phyloP scores from a whole-genome alignment of 2,113 vertebrate genomes.

The Ciconia boyciana region DNA sequence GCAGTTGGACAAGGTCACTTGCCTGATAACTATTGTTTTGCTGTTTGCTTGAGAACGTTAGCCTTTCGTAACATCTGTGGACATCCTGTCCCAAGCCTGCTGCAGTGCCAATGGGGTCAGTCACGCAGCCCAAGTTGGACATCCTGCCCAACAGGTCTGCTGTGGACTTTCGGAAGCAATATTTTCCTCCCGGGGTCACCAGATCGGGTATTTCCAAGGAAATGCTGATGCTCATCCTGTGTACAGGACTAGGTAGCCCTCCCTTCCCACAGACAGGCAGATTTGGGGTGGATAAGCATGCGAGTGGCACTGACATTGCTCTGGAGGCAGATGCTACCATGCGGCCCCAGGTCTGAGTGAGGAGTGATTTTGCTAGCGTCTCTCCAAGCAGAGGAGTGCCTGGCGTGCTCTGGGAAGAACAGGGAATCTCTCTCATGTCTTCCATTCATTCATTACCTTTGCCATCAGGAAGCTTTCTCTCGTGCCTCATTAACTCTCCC shows the following conservation, averaged over 20 bases:
- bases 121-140: background rate
- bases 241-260: background rate
- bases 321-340: background rate
- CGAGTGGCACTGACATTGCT: background rate
- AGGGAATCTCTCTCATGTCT: background rate
- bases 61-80: background rate
- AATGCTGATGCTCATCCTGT: conserved; percentile 65
- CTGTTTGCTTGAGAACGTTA: background rate
- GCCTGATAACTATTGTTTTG: conserved; percentile 23
- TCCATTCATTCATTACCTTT: background rate
- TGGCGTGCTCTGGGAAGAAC: background rate
- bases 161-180: background rate
- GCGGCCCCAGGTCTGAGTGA: background rate
- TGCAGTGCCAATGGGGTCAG: background rate
- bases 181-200: background rate
- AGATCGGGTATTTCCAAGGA: conserved; percentile 61
- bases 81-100: conserved; percentile 13
- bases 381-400: background rate
- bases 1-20: background rate
- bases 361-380: background rate
- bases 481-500: background rate
- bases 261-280: background rate
- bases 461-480: background rate
- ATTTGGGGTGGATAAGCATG: rapidly evolving
- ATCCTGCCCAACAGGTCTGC: conserved; percentile 41